Base-by-base conservation (phyloP, 2,888 invertebrate genomes). In the Pseudococcus jackbeardsleyi region DNA sequence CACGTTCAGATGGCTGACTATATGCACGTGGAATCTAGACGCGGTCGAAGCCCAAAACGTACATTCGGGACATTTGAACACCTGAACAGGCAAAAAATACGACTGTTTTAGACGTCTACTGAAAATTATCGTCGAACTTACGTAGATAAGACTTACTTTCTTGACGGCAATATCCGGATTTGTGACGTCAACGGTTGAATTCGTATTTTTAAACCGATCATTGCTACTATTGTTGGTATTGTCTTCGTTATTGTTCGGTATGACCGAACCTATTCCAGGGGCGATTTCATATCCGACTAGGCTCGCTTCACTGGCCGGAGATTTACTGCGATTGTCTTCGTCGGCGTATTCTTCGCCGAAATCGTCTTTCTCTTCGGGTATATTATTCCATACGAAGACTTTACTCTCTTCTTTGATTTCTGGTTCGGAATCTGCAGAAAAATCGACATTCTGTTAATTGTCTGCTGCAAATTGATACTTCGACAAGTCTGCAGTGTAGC, bases 31-130 rank as follows among this genome's bases (percentile, higher is more conserved):
- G 92, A 98, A 98, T 89, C 97, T 94, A 39, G 97, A 97, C 12
- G 97, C 97, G 17, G 97, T 97, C 15, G 96, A 96, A 8, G 97
- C 97, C 96, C 97, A 97, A 92, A 97, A 97, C 88, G 95, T 94
- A 92, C 97, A 98, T 91, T 97, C 96, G 0, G 97, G 97, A 91
- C 97, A 98, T 92, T 97, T 96, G 92, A 97, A 98, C 86, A 97
- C 97, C 92, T 92, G 90, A 39, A 89, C 17, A 6, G 7, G n/a
- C 1, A 33, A 33, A 64, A 15, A 85, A 84, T 17, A 42, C 50
- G 48, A 50, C 1, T 3, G 26, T 33, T 33, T 33, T 33, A 33
- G 26, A 33, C 26, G 26, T 33, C 26, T 33, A 33, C 26, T 3
- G 26, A 33, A 33, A 1, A 33, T 33, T 33, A 33, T 33, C 26